These are phyloP conservation scores for Anthophora plumipes DNA, from an alignment of 2,888 invertebrate genomes.

Conservation along the genomic window DNA sequence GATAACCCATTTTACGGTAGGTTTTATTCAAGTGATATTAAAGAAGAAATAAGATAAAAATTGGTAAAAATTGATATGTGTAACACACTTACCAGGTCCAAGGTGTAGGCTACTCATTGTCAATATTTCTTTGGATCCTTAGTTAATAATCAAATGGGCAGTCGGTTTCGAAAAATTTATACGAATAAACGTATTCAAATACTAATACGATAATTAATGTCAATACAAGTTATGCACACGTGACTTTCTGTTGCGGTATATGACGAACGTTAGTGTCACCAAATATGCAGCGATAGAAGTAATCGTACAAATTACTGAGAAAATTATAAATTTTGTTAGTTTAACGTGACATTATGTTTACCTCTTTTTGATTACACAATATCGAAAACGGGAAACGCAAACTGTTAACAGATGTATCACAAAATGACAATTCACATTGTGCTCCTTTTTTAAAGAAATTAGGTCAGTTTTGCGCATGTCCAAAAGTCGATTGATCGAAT, in stretches of 20 bases:
- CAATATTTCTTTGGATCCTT: neutral
- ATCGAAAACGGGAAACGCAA: neutral
- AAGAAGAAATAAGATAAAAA: neutral
- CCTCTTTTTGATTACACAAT: too few species aligned
- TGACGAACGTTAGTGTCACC: neutral
- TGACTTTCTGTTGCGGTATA: neutral
- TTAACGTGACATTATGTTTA: too few species aligned
- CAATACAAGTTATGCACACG: neutral
- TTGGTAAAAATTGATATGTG: neutral
- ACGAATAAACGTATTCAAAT: neutral
- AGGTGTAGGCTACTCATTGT: slow-evolving; percentile 69
- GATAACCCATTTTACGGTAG: neutral
- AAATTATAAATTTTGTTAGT: neutral
- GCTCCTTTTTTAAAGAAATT: slow-evolving; percentile 13
- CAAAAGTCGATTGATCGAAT: slow-evolving; percentile 38
- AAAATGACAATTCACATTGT: neutral
- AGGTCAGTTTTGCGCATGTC: slow-evolving; percentile 28
- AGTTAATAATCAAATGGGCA: neutral
- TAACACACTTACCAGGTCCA: slow-evolving; percentile 65
- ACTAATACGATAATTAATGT: slow-evolving; percentile 1
- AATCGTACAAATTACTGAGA: neutral
- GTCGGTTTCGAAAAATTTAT: neutral
- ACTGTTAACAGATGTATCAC: neutral
- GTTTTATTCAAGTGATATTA: neutral
- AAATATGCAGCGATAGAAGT: neutral